These are phyloP conservation scores for Schizothorax lantsangensis DNA, from an alignment of 2,797 vertebrate species.

Conservation along the genomic window DNA sequence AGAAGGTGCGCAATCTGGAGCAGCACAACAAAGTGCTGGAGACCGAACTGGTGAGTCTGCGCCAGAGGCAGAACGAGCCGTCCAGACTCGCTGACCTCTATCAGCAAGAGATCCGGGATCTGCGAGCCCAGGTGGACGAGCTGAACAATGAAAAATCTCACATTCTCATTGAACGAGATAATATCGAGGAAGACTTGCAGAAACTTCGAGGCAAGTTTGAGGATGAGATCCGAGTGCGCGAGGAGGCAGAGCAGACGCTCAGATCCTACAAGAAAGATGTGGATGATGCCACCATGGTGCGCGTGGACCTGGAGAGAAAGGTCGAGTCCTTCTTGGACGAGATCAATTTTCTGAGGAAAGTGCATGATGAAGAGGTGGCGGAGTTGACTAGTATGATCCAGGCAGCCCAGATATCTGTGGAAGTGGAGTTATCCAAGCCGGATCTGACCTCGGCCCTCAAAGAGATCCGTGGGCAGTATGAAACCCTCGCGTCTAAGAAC, in stretches of 20 bases:
- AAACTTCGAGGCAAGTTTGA: constrained; percentile 76
- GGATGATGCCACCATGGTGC: constrained; percentile 79
- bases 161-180: constrained; percentile 74
- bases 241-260: constrained; percentile 78
- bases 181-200: constrained; percentile 76
- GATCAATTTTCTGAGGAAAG: constrained; percentile 77
- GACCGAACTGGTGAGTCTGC: constrained; percentile 77
- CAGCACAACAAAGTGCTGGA: constrained; percentile 81
- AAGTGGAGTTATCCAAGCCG: constrained; percentile 75
- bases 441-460: constrained; percentile 80
- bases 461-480: constrained; percentile 83
- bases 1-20: constrained; percentile 82
- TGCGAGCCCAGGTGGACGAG: constrained; percentile 79
- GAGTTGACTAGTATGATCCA: constrained; percentile 76
- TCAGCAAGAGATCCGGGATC: constrained; percentile 79
- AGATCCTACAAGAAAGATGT: constrained; percentile 77
- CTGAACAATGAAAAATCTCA: constrained; percentile 76
- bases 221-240: constrained; percentile 77
- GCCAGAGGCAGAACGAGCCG: constrained; percentile 79
- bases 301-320: constrained; percentile 81
- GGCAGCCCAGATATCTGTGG: constrained; percentile 73
- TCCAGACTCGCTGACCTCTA: constrained; percentile 79
- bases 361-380: constrained; percentile 80
- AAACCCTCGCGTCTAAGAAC: constrained; percentile 82
- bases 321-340: constrained; percentile 81